Base-by-base conservation (phyloP, 2,797 vertebrate species). In the Setipinna tenuifilis region DNA sequence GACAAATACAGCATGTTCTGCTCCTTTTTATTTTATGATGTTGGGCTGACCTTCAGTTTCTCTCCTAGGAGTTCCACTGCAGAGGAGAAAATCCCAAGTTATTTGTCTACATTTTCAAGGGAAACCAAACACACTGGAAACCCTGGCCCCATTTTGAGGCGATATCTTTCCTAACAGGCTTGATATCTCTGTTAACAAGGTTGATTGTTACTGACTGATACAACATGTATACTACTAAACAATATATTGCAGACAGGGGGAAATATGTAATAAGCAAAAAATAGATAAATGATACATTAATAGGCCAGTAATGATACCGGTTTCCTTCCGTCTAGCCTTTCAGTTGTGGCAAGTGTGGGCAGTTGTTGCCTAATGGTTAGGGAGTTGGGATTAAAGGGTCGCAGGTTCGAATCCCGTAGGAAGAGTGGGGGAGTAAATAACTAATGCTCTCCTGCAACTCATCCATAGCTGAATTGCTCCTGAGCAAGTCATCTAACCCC, bases 201-300 rank as follows among this genome's bases (percentile, higher is more conserved):
- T 44, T 68, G 78, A 54, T 68, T 48, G 46, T 82, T 81, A 46
- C 65, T 80, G 83, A 89, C 82, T 85, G 62, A 71, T 81, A 84
- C 78, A 88, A 44, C 50, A 58, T 84, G 82, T 75, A 57, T 82
- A 62, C 78, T 83, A 83, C 59, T 78, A 82, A 83, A 87, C 86
- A 87, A 82, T 88, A 61, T 85, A 82, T 85, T 84, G 44, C 61
- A 85, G 50, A 14, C 5, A 41, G 35, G 35, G 35, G 2, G 35
- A 41, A 41, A 5, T 2, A 41, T 2, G 35, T 41, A 41, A 41
- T 41, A 41, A 41, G 35, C 35, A 41, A 41, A 41, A 41, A 41
- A 5, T 41, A 41, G 5, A 5, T 41, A 41, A 41, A 41, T 5
- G 2, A 41, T 41, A 41, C 35, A 41, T 41, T 41, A 41, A 41